Base-by-base conservation (phyloP, 2,888 invertebrate genomes). In the Polylopha cassiicola region DNA sequence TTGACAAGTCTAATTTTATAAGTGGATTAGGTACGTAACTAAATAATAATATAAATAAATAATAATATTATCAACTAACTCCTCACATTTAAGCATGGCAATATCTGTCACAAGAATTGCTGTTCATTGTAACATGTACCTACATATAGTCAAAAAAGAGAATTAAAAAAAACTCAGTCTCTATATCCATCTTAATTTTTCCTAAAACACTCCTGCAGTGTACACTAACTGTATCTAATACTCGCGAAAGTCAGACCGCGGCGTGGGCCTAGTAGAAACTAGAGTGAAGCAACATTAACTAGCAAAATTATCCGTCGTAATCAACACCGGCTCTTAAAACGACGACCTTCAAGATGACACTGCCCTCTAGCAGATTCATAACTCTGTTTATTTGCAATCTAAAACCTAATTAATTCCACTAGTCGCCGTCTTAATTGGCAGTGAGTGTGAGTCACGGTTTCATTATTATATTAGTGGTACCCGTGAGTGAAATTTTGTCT, bases 231-330 rank as follows among this genome's bases (percentile, higher is more conserved):
- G 10, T 15, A n/a, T n/a, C n/a, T n/a, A 23, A 10, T 13, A 20
- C n/a, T 16, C 23, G 6, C 23, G 13, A 18, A 29, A 21, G 36
- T 22, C n/a, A 18, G 17, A 16, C 23, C 13, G 6, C 23, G 21
- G 14, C 10, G n/a, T n/a, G 37, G 16, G 28, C 28, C 23, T 34
- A 41, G 39, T 43, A 32, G 29, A 16, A 53, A 57, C 55, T 53
- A 44, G 46, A 51, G 41, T 48, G 51, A 50, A 53, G 48, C 52
- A 51, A 48, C 46, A 52, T 51, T 53, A 61, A 55, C 56, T 48
- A 50, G 46, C 43, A 37, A 47, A 33, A 44, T 53, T 51, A 53
- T 46, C 43, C 44, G 27, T 39, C 51, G 50, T 53, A 51, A 49
- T 46, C 48, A 48, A 50, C 47, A 47, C 43, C 43, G 38, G 38